A percentile compares a stretch with the other conserved stretches of the same genome.
phyloP scores from a whole-genome alignment of 2,113 vertebrate genomes.

The Chionis minor region DNA sequence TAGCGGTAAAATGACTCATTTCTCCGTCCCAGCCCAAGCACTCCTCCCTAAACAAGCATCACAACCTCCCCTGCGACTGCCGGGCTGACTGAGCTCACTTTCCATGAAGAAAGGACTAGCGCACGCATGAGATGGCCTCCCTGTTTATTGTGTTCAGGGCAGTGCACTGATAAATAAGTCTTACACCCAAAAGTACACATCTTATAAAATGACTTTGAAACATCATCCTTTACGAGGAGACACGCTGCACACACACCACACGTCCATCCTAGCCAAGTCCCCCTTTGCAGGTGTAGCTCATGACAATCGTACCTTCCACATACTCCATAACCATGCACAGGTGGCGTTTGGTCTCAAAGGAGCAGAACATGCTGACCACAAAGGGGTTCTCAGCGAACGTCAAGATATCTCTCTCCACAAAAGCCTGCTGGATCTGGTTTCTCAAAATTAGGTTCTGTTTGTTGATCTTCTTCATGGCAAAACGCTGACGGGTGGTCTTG shows the following conservation, averaged over 20 bases:
- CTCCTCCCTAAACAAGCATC: not conserved
- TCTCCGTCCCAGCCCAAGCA: not conserved
- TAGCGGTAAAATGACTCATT: not conserved
- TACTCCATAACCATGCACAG: slow-evolving; percentile 99
- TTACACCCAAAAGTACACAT: not conserved
- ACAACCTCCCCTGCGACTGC: not conserved
- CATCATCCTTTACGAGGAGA: not conserved
- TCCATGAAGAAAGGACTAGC: not conserved
- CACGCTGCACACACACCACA: too few species aligned
- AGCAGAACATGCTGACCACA: slow-evolving; percentile 99
- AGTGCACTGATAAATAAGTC: not conserved
- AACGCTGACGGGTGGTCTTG: slow-evolving; percentile 92
- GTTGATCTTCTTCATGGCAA: slow-evolving; percentile 99
- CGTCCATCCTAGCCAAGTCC: not conserved
- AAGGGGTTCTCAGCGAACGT: slow-evolving; percentile 98
- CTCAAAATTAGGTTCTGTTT: slow-evolving; percentile 97
- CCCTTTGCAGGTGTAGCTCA: not conserved
- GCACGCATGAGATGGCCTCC: not conserved
- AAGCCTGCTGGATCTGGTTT: slow-evolving; percentile 98
- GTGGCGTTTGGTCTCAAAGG: slow-evolving; percentile 94
- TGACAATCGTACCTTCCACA: slow-evolving; percentile 85
- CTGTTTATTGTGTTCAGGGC: not conserved
- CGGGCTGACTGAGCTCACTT: not conserved
- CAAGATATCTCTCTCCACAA: slow-evolving; percentile 95
- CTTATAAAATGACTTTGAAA: not conserved